Conservation (phyloP, 1,140 invertebrate genomes). For the Campoletis sonorensis region DNA sequence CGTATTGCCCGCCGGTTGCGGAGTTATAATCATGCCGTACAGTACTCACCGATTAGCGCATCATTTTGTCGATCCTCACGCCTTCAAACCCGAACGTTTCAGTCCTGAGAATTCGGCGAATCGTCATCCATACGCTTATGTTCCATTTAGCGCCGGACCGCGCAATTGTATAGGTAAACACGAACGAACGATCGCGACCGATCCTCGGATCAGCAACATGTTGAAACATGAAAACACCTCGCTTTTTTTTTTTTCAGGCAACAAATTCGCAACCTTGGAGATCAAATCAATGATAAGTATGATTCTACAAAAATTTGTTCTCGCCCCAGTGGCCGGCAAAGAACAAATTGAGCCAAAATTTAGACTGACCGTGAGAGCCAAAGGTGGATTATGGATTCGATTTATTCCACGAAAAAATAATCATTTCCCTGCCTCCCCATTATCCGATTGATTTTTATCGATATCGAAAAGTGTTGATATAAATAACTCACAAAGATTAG, state of each 20-base stretch:
- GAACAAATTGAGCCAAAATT: slow-evolving; percentile 75
- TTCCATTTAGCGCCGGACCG: slow-evolving; percentile 85
- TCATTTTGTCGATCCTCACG: slow-evolving; percentile 83
- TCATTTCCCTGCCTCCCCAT: background rate
- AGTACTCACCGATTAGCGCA: slow-evolving; percentile 82
- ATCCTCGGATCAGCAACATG: slow-evolving; percentile 32
- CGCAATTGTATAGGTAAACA: slow-evolving; percentile 82
- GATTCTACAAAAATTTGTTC: slow-evolving; percentile 79
- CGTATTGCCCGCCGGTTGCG: slow-evolving; percentile 70
- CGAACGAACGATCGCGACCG: too few relatives aligned
- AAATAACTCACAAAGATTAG: too few relatives aligned
- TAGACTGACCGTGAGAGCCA: slow-evolving; percentile 77
- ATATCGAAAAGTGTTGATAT: too few relatives aligned
- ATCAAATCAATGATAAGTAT: slow-evolving; percentile 83
- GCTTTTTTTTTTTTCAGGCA: slow-evolving; percentile 69
- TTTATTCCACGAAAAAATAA: slow-evolving; percentile 59
- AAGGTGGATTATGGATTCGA: slow-evolving; percentile 78
- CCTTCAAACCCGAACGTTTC: slow-evolving; percentile 86
- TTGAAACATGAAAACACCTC: slow-evolving; percentile 57
- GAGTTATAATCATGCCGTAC: slow-evolving; percentile 76
- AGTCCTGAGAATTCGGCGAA: slow-evolving; percentile 76
- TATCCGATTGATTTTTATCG: too few relatives aligned
- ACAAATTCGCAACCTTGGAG: slow-evolving; percentile 85
- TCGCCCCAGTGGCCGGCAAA: slow-evolving; percentile 75
- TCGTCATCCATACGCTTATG: slow-evolving; percentile 80